Conservation (phyloP, 2,113 vertebrate species). For the Pluvianellus socialis region DNA sequence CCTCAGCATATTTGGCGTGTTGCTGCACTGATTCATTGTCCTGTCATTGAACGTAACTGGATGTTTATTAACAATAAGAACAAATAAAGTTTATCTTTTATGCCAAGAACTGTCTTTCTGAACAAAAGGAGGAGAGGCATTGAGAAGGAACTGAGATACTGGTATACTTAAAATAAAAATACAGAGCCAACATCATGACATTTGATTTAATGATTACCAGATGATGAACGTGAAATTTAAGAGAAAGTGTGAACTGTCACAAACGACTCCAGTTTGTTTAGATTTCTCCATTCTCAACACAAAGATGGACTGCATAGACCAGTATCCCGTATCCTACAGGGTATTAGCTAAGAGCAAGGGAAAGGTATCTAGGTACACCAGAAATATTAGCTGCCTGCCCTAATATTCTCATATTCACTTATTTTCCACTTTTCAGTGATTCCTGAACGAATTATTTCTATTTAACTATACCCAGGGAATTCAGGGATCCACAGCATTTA, state of each 20-base stretch:
- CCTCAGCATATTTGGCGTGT: background rate
- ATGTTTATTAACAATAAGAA: background rate
- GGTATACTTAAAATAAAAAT: background rate
- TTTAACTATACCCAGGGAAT: background rate
- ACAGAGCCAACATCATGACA: background rate
- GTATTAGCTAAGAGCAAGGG: background rate
- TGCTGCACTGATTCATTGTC: conserved; percentile 20
- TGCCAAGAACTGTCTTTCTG: background rate
- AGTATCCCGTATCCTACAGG: background rate
- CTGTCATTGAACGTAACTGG: background rate
- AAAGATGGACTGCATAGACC: background rate
- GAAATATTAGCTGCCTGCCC: background rate
- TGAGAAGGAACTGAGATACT: background rate
- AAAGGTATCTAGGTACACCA: background rate
- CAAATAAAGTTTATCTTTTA: background rate
- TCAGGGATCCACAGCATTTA: background rate
- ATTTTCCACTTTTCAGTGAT: background rate
- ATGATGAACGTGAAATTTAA: background rate
- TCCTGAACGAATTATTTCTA: background rate
- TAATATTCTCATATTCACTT: background rate
- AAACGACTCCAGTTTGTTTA: background rate
- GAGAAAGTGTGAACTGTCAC: background rate
- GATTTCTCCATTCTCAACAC: background rate
- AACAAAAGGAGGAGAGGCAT: background rate
- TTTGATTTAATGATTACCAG: background rate